Percentiles rank a stretch among this genome's conserved stretches.
phyloP scores from a whole-genome alignment of 2,888 invertebrate species.

The Conomelus anceps region DNA sequence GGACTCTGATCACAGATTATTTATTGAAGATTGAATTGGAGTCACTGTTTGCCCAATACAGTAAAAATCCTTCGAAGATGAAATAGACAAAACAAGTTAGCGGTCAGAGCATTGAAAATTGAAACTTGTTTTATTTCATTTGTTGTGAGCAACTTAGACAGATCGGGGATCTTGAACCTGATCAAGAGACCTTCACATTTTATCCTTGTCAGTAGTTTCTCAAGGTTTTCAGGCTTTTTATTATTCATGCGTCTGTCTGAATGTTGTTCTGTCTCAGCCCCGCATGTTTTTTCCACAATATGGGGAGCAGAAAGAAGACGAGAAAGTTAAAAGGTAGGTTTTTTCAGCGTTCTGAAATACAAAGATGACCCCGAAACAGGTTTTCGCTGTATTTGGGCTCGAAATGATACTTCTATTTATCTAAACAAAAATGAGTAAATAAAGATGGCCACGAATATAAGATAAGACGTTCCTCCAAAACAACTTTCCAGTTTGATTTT shows the following conservation, averaged over 20 bases:
- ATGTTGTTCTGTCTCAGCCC: too few species aligned
- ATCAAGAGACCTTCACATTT: background rate
- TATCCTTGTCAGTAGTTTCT: background rate
- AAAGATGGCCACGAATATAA: background rate
- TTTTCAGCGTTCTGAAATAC: too few species aligned
- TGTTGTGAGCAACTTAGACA: background rate
- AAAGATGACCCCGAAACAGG: too few species aligned
- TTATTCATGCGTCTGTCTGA: background rate
- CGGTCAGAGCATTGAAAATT: background rate
- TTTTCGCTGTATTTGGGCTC: too few species aligned
- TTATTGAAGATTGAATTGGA: too few species aligned
- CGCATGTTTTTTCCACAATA: too few species aligned
- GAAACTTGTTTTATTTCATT: background rate
- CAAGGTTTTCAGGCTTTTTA: background rate
- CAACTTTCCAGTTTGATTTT: background rate
- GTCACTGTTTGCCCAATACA: too few species aligned
- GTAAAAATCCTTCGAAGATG: background rate
- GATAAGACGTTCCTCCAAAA: background rate
- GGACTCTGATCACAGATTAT: too few species aligned
- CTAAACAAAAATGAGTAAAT: too few species aligned
- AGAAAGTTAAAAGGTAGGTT: too few species aligned
- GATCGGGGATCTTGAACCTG: background rate
- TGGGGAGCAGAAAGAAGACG: too few species aligned
- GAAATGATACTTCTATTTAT: too few species aligned
- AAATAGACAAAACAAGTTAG: background rate